phyloP scores from a whole-genome alignment of 2,113 vertebrate species.

The Lophotis ruficrista region DNA sequence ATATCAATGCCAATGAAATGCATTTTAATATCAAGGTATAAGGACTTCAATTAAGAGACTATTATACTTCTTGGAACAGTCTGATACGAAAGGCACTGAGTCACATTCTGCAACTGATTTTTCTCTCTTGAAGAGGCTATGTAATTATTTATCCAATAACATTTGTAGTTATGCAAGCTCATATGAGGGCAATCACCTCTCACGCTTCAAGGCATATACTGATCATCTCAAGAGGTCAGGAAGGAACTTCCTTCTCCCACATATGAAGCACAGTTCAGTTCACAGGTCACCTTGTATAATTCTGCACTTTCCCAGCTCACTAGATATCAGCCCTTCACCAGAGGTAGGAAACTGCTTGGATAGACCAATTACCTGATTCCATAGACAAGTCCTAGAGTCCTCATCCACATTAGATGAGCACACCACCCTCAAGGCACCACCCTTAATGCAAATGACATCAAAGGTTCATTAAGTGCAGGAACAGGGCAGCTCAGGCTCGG shows the following conservation, averaged over 20 bases:
- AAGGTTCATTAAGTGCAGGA: not conserved
- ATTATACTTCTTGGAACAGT: conserved; percentile 52
- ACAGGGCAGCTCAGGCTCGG: not conserved
- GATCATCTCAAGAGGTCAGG: conserved; percentile 44
- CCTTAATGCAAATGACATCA: not conserved
- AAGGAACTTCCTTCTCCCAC: conserved; percentile 15
- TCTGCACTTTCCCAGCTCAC: not conserved
- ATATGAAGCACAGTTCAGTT: not conserved
- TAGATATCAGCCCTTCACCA: not conserved
- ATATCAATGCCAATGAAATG: conserved; percentile 22
- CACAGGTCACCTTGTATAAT: not conserved
- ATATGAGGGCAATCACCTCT: not conserved
- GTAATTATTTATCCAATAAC: conserved; percentile 51
- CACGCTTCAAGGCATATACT: conserved; percentile 30
- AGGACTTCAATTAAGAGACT: conserved; percentile 51
- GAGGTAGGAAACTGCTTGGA: not conserved
- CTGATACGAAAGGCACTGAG: conserved; percentile 60
- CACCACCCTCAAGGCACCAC: not conserved
- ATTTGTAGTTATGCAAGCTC: conserved; percentile 44
- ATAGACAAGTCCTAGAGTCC: not conserved
- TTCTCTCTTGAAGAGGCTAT: conserved; percentile 33
- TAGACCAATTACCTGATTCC: not conserved
- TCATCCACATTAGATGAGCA: not conserved
- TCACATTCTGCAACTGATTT: conserved; percentile 50
- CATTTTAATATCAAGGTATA: conserved; percentile 55